A percentile compares a stretch with the other conserved stretches of the same genome.
Conservation (phyloP, 2,797 vertebrate species). For the Hippoglossus hippoglossus region DNA sequence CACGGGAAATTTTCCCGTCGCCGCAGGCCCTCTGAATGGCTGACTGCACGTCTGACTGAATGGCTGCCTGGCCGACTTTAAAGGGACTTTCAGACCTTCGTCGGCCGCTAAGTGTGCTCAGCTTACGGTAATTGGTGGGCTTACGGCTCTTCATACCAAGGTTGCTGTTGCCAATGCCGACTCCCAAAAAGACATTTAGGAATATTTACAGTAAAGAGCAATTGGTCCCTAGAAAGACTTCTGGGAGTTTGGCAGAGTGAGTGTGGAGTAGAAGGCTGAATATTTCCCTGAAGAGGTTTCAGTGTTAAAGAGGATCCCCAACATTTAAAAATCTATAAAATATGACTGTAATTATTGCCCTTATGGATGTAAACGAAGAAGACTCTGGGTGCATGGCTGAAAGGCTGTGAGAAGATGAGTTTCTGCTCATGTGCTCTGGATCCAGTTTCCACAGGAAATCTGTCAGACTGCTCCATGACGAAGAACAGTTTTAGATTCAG, state of each 20-base stretch:
- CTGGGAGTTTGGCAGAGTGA: background rate
- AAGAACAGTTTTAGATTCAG: background rate
- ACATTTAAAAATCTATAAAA: conserved; percentile 5
- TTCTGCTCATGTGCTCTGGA: conserved; percentile 1
- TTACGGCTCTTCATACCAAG: conserved; percentile 40
- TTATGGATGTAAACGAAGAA: conserved; percentile 19
- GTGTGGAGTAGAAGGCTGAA: background rate
- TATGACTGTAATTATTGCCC: conserved; percentile 8
- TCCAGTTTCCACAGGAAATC: conserved; percentile 34
- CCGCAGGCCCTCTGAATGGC: conserved; percentile 52
- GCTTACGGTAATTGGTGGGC: conserved; percentile 66
- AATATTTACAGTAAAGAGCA: conserved; percentile 57
- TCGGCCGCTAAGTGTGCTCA: conserved; percentile 61
- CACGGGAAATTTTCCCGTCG: conserved; percentile 62
- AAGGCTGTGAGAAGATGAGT: background rate
- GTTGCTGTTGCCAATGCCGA: conserved; percentile 32
- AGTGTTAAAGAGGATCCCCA: conserved; percentile 12
- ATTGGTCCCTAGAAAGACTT: conserved; percentile 16
- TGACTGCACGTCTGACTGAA: conserved; percentile 64
- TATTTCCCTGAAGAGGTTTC: conserved; percentile 10
- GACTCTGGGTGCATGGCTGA: background rate
- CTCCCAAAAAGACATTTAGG: conserved; percentile 37
- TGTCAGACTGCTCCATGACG: background rate
- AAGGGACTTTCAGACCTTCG: conserved; percentile 66
- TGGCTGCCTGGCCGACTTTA: conserved; percentile 58